Conservation (phyloP, 2,888 invertebrate species). For the Hyppa rectilinea region DNA sequence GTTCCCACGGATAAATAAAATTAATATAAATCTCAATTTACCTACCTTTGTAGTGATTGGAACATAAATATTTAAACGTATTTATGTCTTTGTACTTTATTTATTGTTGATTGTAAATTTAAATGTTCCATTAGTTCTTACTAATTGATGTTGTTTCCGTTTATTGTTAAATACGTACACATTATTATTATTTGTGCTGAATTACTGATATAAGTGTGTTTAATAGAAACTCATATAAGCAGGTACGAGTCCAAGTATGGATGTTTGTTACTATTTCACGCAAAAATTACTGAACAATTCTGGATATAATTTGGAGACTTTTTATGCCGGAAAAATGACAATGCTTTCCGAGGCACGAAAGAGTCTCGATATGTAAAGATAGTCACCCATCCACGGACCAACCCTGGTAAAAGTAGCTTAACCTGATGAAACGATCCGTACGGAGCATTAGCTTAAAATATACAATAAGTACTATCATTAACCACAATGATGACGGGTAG, state of each 20-base stretch:
- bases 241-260: too few relatives aligned
- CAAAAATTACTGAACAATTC: too few relatives aligned
- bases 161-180: not conserved
- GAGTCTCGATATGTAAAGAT: too few relatives aligned
- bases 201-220: not conserved
- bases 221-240: not conserved
- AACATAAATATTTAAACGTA: slow-evolving; percentile 5
- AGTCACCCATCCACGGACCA: too few relatives aligned
- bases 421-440: too few relatives aligned
- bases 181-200: slow-evolving; percentile 2
- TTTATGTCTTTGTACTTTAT: slow-evolving; percentile 5
- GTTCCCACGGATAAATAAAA: slow-evolving; percentile 33
- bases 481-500: not conserved
- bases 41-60: slow-evolving; percentile 8
- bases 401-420: too few relatives aligned
- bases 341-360: too few relatives aligned
- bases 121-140: not conserved
- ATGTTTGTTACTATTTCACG: too few relatives aligned
- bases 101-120: slow-evolving; percentile 26
- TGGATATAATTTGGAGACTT: too few relatives aligned
- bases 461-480: too few relatives aligned
- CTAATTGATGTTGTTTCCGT: slow-evolving; percentile 25
- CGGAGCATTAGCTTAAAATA: too few relatives aligned
- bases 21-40: slow-evolving; percentile 36
- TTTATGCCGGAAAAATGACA: too few relatives aligned